A percentile compares a stretch with the other conserved stretches of the same genome.
These are phyloP conservation scores for Lamprologus speciosus DNA, from an alignment of 2,113 vertebrate genomes.

Conservation along the genomic window DNA sequence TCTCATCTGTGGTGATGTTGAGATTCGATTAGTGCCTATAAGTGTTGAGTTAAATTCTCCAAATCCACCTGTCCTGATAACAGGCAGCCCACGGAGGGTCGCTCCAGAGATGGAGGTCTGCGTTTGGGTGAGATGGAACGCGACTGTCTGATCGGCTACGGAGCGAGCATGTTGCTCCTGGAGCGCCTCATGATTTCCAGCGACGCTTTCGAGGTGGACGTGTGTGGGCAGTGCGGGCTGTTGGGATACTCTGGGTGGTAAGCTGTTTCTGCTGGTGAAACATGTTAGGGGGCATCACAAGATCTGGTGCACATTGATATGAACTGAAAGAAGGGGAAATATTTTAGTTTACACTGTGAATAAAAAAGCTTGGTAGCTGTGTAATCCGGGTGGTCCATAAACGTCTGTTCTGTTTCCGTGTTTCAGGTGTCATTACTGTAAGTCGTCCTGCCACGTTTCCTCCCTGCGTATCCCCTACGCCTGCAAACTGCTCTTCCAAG, in stretches of 20 bases:
- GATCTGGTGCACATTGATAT: background rate
- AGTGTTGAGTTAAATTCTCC: background rate
- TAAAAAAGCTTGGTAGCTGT: background rate
- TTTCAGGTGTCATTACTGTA: conserved; percentile 96
- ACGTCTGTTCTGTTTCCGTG: background rate
- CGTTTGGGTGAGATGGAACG: conserved; percentile 98
- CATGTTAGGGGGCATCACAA: background rate
- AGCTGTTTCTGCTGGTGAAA: conserved; percentile 24
- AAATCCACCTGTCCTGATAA: fast-evolving
- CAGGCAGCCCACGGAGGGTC: conserved; percentile 97
- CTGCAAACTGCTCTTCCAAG: conserved; percentile 98
- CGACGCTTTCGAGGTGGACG: conserved; percentile 96
- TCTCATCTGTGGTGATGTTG: background rate
- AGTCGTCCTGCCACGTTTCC: conserved; percentile 92
- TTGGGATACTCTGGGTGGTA: conserved; percentile 96
- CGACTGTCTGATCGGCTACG: conserved; percentile 96
- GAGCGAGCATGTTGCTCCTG: conserved; percentile 93
- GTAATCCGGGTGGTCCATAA: background rate
- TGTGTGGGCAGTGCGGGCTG: conserved; percentile 94
- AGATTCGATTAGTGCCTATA: background rate
- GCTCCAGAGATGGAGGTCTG: conserved; percentile 92
- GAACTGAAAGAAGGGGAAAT: background rate
- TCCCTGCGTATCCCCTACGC: conserved; percentile 94
- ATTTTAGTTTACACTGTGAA: background rate
- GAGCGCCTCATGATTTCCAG: conserved; percentile 99